Percentiles rank a stretch among this genome's conserved stretches.
phyloP scores from a whole-genome alignment of 1,140 invertebrate species.

The Gryon sp. region DNA sequence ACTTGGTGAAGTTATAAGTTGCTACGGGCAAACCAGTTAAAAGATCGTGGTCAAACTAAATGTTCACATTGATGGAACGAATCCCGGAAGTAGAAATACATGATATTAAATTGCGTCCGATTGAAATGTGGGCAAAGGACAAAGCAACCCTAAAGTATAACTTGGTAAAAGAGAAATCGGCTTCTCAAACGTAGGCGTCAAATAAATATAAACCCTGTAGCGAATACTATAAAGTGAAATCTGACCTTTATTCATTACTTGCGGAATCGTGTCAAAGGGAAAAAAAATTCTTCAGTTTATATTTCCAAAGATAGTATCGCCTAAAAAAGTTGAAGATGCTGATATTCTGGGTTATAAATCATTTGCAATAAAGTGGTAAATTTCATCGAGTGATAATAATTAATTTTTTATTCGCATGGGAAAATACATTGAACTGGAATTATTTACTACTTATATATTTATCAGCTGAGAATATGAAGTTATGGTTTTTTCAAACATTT shows the following conservation, averaged over 20 bases:
- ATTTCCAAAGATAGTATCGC: too few species aligned
- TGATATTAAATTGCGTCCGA: conserved; percentile 44
- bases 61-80: conserved; percentile 50
- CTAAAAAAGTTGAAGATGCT: too few species aligned
- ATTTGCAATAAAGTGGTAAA: too few species aligned
- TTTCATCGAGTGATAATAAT: not conserved
- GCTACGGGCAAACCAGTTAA: conserved; percentile 55
- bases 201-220: conserved; percentile 42
- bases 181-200: conserved; percentile 47
- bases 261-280: conserved; percentile 22
- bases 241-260: conserved; percentile 42
- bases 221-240: conserved; percentile 68
- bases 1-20: conserved; percentile 3
- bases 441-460: too few species aligned
- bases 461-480: too few species aligned
- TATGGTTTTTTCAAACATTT: too few species aligned
- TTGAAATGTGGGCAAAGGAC: conserved; percentile 67
- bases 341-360: too few species aligned
- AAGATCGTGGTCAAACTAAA: conserved; percentile 72
- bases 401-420: too few species aligned
- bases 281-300: conserved; percentile 26
- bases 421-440: too few species aligned
- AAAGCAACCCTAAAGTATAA: conserved; percentile 48
- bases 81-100: conserved; percentile 61
- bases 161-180: conserved; percentile 51